phyloP scores from a whole-genome alignment of 2,888 invertebrate genomes.

The Fragum sueziense region DNA sequence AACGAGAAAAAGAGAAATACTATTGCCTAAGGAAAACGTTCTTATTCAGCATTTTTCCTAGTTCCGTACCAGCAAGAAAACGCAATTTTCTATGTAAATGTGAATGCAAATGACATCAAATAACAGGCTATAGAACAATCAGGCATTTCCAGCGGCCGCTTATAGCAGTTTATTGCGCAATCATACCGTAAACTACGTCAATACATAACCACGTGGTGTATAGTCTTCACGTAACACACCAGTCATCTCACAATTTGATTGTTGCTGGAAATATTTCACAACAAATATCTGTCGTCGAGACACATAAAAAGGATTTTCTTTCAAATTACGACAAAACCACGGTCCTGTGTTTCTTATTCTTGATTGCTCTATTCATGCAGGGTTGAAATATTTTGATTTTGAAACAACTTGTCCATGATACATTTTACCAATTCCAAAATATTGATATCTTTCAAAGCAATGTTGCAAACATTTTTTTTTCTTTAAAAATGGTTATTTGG shows the following conservation, averaged over 20 bases:
- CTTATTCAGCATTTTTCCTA: conserved; percentile 38
- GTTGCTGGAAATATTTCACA: background rate
- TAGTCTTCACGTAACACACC: background rate
- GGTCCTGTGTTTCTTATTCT: too few species aligned
- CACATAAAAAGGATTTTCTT: too few species aligned
- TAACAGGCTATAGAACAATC: conserved; percentile 18
- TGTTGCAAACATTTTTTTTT: too few species aligned
- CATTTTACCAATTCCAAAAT: too few species aligned
- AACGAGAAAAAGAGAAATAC: conserved; percentile 37
- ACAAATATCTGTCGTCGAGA: too few species aligned
- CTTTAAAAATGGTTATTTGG: too few species aligned
- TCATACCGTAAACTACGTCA: background rate
- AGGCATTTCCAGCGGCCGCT: background rate
- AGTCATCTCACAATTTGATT: background rate
- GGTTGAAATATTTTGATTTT: too few species aligned
- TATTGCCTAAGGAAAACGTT: conserved; percentile 37
- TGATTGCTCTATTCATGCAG: too few species aligned
- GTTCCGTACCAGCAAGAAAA: conserved; percentile 23
- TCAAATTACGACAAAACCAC: too few species aligned
- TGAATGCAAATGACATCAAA: conserved; percentile 21
- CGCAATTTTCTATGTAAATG: conserved; percentile 28
- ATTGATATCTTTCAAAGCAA: too few species aligned
- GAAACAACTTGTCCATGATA: too few species aligned
- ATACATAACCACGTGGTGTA: background rate
- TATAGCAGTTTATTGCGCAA: background rate